Percentiles rank a stretch among this genome's conserved stretches.
phyloP scores from a whole-genome alignment of 2,888 invertebrate species.

The Hipparchia semele region DNA sequence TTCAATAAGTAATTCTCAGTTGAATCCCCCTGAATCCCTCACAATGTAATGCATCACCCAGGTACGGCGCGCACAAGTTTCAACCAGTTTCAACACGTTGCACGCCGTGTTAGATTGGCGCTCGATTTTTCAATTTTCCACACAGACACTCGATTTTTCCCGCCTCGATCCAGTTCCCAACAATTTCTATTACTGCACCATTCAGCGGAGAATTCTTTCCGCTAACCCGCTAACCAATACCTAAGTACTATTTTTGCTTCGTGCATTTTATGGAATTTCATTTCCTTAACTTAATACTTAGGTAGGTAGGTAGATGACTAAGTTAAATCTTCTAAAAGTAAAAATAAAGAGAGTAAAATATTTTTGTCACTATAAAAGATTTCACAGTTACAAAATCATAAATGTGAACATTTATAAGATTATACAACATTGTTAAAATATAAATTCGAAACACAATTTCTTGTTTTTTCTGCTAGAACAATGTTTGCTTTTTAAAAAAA shows the following conservation, averaged over 20 bases:
- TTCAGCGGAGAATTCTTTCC: slow-evolving; percentile 14
- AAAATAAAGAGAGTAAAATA: too few species aligned
- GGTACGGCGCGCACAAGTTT: neutral
- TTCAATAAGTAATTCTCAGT: neutral
- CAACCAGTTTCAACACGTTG: slow-evolving; percentile 11
- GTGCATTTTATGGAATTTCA: neutral
- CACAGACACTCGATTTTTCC: slow-evolving; percentile 28
- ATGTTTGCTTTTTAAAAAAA: too few species aligned
- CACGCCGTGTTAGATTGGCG: slow-evolving; percentile 21
- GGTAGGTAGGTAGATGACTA: too few species aligned
- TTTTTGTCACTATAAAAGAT: too few species aligned
- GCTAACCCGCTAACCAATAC: slow-evolving; percentile 14
- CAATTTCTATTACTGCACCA: slow-evolving; percentile 24
- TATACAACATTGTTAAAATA: too few species aligned
- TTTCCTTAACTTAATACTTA: neutral
- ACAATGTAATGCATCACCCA: slow-evolving; percentile 14
- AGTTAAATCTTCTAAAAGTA: too few species aligned
- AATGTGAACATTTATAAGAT: too few species aligned
- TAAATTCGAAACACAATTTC: too few species aligned
- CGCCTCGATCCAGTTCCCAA: slow-evolving; percentile 18
- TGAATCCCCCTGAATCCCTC: neutral
- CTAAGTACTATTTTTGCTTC: neutral
- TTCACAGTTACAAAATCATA: too few species aligned
- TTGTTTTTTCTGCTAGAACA: too few species aligned
- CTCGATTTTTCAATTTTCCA: slow-evolving; percentile 28